Base-by-base conservation (phyloP, 1,140 invertebrate genomes). In the Halyomorpha halys region DNA sequence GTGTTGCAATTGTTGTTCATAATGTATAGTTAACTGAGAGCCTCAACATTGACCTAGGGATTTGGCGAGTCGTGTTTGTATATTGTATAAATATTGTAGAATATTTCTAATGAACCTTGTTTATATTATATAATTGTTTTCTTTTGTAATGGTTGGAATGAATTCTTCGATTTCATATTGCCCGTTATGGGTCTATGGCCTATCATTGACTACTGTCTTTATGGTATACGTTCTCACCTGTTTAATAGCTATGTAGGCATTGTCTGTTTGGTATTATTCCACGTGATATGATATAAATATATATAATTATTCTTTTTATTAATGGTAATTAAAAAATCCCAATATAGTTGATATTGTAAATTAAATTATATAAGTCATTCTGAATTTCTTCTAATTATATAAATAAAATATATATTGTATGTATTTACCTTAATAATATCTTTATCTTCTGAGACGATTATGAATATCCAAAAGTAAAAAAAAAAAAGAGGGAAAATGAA, bases 211-310 rank as follows among this genome's bases (percentile, higher is more conserved):
- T 65, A 56, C 56, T 67, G 39, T 66, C 66, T 67, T 49, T 66
- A 63, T 60, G 44, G 65, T 69, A 69, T 69, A 69, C 68, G 68
- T 68, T 63, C 65, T 69, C 65, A 61, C 63, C 63, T 69, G 68
- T 69, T 69, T 67, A 64, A 66, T 63, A 63, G 61, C 61, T 63
- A 65, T 61, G 44, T 66, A 66, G 65, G 49, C 61, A 59, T 66
- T 66, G 65, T 66, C 65, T 66, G 62, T 56, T 66, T 66, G 51
- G 65, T 66, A 66, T 63, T 59, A 63, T 63, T 66, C 61, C 44
- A 66, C 59, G 61, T 63, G 65, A 63, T 66, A 63, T 62, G 25
- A 59, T 59, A 62, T n/a, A 23, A 47, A 47, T 60, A 56, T 56
- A 56, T 56, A 56, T 23, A 23, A 56, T 56, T 60, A 47, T 61